phyloP scores from a whole-genome alignment of 1,140 invertebrate species.

The Phocides pigmalion region DNA sequence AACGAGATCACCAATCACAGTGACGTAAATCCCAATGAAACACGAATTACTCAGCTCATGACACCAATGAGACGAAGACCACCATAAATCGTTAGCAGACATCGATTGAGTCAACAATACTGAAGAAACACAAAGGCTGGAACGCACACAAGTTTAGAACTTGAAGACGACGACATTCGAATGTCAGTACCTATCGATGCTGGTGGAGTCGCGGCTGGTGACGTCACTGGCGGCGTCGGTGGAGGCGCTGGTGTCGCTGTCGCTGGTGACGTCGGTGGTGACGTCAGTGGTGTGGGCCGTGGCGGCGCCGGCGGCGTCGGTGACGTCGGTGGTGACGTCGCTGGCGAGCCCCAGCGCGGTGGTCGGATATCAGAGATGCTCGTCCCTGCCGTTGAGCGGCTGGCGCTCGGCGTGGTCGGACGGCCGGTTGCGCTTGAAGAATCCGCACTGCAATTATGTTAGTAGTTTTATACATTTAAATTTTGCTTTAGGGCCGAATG shows the following conservation, averaged over 20 bases:
- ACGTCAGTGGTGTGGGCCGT: slow-evolving; percentile 86
- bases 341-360: slow-evolving; percentile 70
- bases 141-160: slow-evolving; percentile 13
- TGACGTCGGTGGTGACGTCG: slow-evolving; percentile 70
- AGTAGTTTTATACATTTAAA: slow-evolving; percentile 28
- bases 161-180: not conserved
- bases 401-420: slow-evolving; percentile 91
- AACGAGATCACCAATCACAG: not conserved
- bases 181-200: slow-evolving; percentile 61
- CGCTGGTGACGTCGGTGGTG: slow-evolving; percentile 85
- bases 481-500: slow-evolving; percentile 17
- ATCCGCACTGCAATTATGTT: slow-evolving; percentile 90
- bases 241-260: slow-evolving; percentile 81
- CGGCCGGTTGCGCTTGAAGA: slow-evolving; percentile 96
- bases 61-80: slow-evolving; percentile 8
- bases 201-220: slow-evolving; percentile 74
- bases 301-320: slow-evolving; percentile 56
- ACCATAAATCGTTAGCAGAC: not conserved
- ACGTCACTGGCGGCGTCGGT: slow-evolving; percentile 51
- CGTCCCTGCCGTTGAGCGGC: slow-evolving; percentile 90
- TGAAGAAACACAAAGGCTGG: not conserved
- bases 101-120: slow-evolving; percentile 16
- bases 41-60: not conserved
- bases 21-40: slow-evolving; percentile 2
- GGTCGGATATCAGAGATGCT: slow-evolving; percentile 85